Percentiles rank a stretch among this genome's conserved stretches.
Conservation (phyloP, 2,888 invertebrate genomes). For the Eilema caniola region DNA sequence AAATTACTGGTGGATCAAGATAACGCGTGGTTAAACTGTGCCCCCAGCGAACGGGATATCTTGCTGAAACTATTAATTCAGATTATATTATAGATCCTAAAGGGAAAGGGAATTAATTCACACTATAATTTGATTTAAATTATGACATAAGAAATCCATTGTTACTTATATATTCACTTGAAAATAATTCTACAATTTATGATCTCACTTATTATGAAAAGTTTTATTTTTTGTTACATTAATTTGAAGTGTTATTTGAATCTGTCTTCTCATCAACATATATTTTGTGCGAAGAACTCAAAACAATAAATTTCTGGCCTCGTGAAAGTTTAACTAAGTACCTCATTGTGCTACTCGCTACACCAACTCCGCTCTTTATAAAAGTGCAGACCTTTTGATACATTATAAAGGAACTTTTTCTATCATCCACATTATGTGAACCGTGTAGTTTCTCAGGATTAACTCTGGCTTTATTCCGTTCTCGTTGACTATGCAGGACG, state of each 20-base stretch:
- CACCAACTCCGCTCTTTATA: conserved; percentile 47
- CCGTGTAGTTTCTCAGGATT: conserved; percentile 44
- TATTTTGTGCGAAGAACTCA: conserved; percentile 8
- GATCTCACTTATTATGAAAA: too few species aligned
- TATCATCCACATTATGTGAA: conserved; percentile 38
- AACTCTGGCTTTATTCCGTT: conserved; percentile 33
- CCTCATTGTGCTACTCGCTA: conserved; percentile 39
- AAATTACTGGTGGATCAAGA: not conserved
- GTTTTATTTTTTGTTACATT: too few species aligned
- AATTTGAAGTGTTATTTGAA: not conserved
- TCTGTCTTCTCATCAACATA: not conserved
- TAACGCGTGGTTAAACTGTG: not conserved
- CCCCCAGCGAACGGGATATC: not conserved
- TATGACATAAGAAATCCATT: too few species aligned
- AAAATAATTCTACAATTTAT: too few species aligned
- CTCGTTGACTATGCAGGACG: conserved; percentile 27
- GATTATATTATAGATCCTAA: not conserved
- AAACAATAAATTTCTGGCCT: conserved; percentile 42
- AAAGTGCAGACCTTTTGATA: conserved; percentile 43
- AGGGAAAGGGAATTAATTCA: not conserved
- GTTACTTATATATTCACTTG: too few species aligned
- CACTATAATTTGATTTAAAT: too few species aligned
- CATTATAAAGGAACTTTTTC: conserved; percentile 45
- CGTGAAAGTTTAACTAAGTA: conserved; percentile 47
- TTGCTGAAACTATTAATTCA: not conserved